These are phyloP conservation scores for Prenolepis imparis DNA, from an alignment of 2,888 invertebrate species.

Conservation along the genomic window DNA sequence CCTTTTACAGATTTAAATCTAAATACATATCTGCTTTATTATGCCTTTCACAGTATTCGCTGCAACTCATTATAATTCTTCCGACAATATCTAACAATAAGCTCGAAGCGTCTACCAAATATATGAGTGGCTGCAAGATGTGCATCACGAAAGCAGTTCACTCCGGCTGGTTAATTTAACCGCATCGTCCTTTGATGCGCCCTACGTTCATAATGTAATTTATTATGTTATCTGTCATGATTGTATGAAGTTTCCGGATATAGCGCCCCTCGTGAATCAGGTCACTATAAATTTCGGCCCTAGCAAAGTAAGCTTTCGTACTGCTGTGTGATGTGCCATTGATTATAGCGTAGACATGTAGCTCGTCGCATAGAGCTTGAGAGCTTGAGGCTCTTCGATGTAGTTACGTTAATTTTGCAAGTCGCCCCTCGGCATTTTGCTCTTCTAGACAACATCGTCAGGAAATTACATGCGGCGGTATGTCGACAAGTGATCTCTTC, in stretches of 20 bases:
- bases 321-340: slow-evolving; percentile 68
- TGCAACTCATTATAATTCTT: background rate
- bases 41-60: background rate
- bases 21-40: background rate
- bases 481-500: slow-evolving; percentile 70
- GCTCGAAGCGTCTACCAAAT: background rate
- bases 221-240: slow-evolving; percentile 35
- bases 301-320: slow-evolving; percentile 55
- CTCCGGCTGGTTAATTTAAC: slow-evolving; percentile 27
- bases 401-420: slow-evolving; percentile 79
- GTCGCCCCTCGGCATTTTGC: slow-evolving; percentile 64
- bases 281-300: slow-evolving; percentile 68
- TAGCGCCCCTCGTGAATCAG: slow-evolving; percentile 38
- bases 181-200: slow-evolving; percentile 36
- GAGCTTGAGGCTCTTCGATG: slow-evolving; percentile 60
- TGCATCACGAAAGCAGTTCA: slow-evolving; percentile 4
- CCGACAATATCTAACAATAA: background rate
- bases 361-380: slow-evolving; percentile 58
- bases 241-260: slow-evolving; percentile 33
- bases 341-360: slow-evolving; percentile 71
- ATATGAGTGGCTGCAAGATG: background rate
- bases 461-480: slow-evolving; percentile 69
- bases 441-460: slow-evolving; percentile 64
- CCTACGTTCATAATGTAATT: slow-evolving; percentile 46
- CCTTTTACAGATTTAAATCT: background rate